Evolutionary conservation across 2,797 vertebrate genomes (phyloP).

Genomic region (Sebastes matsubarae): DNA sequence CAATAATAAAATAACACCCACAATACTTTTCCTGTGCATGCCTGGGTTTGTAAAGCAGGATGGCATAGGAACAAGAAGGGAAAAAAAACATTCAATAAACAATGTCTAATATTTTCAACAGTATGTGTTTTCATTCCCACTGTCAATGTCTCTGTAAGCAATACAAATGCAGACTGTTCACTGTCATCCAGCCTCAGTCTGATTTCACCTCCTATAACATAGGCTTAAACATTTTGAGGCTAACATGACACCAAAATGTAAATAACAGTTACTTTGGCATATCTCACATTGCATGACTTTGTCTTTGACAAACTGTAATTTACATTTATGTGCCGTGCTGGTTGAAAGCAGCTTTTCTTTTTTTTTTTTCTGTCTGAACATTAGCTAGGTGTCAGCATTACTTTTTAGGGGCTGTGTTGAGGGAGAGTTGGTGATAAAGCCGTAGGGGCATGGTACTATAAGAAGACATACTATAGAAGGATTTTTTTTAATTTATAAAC

Average conservation of each 20-base stretch:
- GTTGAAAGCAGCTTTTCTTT: constrained; percentile 13
- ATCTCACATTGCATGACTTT: constrained; percentile 15
- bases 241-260: not conserved
- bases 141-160: constrained; percentile 14
- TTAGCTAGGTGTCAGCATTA: not conserved
- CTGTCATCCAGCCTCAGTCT: not conserved
- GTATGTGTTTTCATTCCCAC: not conserved
- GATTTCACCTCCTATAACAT: constrained; percentile 2
- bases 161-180: constrained; percentile 34
- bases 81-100: constrained; percentile 38
- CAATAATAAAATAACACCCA: constrained; percentile 21
- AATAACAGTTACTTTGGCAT: constrained; percentile 16
- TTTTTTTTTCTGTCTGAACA: not conserved
- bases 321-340: constrained; percentile 1
- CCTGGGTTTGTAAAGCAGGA: constrained; percentile 17
- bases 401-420: not conserved
- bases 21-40: constrained; percentile 19
- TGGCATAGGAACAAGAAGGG: constrained; percentile 18
- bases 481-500: not conserved
- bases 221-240: not conserved
- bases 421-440: not conserved
- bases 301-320: constrained; percentile 49
- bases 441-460: not conserved
- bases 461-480: not conserved
- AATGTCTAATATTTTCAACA: constrained; percentile 33